Evolutionary conservation across 2,797 vertebrate species (phyloP).

Genomic region (Sebastes melanostomus): DNA sequence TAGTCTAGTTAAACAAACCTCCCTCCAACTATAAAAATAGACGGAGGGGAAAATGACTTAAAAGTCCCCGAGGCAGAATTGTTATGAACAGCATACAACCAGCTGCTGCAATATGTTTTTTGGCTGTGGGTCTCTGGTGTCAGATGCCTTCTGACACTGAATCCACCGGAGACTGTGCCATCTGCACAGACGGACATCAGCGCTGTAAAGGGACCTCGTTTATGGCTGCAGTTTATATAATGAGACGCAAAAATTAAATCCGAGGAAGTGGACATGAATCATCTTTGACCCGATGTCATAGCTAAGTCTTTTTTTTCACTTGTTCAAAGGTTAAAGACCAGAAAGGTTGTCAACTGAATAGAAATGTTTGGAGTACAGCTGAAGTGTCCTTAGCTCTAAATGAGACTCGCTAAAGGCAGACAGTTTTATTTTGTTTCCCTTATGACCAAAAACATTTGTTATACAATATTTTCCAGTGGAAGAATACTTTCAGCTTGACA

Average conservation of each 20-base stretch:
- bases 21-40: slow-evolving; percentile 49
- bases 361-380: not conserved
- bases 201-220: slow-evolving; percentile 42
- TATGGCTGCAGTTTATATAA: slow-evolving; percentile 39
- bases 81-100: slow-evolving; percentile 63
- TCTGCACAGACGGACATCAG: slow-evolving; percentile 64
- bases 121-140: slow-evolving; percentile 58
- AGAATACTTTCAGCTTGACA: not conserved
- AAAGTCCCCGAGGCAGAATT: slow-evolving; percentile 49
- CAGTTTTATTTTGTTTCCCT: not conserved
- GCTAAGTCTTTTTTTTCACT: not conserved
- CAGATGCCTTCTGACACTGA: slow-evolving; percentile 56
- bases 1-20: slow-evolving; percentile 71
- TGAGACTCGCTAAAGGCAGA: not conserved
- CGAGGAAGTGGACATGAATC: slow-evolving; percentile 11
- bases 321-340: not conserved
- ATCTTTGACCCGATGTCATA: slow-evolving; percentile 5
- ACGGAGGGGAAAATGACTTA: slow-evolving; percentile 49
- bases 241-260: slow-evolving; percentile 23
- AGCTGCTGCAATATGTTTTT: slow-evolving; percentile 65
- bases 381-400: not conserved
- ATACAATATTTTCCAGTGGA: slow-evolving; percentile 5
- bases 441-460: not conserved
- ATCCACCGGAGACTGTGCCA: slow-evolving; percentile 48
- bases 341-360: slow-evolving; percentile 9